These are phyloP conservation scores for Tretioscincus oriximinensis DNA, from an alignment of 2,113 vertebrate genomes.

Conservation along the genomic window DNA sequence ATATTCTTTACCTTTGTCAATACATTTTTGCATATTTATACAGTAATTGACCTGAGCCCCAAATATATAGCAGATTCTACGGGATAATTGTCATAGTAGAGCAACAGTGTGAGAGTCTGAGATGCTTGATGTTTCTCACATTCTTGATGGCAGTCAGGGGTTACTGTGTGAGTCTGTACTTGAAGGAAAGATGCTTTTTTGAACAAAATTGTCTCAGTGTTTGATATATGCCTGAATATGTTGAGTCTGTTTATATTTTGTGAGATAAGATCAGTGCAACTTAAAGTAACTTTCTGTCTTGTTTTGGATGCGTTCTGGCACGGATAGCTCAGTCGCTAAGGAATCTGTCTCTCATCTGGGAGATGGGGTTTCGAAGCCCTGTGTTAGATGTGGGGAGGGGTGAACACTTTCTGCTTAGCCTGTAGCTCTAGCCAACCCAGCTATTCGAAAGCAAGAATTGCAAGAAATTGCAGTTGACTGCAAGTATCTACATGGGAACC, in stretches of 20 bases:
- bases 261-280: background rate
- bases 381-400: too few species aligned
- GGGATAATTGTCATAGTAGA: background rate
- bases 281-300: background rate
- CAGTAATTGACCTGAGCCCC: background rate
- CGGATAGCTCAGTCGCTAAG: too few species aligned
- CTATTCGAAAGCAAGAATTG: too few species aligned
- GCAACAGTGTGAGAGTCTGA: background rate
- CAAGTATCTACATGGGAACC: too few species aligned
- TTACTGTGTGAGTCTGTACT: too few species aligned
- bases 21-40: background rate
- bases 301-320: background rate
- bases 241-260: background rate
- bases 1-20: too few species aligned
- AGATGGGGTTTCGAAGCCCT: too few species aligned
- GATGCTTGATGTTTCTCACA: background rate
- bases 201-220: background rate
- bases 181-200: background rate
- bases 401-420: too few species aligned
- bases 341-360: too few species aligned
- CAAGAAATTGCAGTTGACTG: too few species aligned
- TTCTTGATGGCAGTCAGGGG: background rate
- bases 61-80: background rate
- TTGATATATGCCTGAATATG: background rate
- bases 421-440: too few species aligned